A percentile compares a stretch with the other conserved stretches of the same genome.
These are phyloP conservation scores for Scaptodrosophila latifasciaeformis DNA, from an alignment of 2,888 invertebrate species.

Conservation along the genomic window DNA sequence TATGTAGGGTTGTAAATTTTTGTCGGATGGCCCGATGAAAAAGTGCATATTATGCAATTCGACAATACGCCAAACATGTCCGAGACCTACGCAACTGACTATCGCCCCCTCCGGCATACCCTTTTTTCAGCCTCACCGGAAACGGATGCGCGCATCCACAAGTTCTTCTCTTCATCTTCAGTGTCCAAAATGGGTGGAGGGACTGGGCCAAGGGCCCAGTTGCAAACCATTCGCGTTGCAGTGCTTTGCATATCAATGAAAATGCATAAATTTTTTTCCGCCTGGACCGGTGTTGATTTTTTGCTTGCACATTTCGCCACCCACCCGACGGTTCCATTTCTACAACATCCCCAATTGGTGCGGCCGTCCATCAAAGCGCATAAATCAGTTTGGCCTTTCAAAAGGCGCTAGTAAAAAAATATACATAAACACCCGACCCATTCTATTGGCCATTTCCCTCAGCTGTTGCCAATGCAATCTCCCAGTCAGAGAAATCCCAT, in stretches of 20 bases:
- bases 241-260: slow-evolving; percentile 72
- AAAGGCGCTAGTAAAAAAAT: slow-evolving; percentile 25
- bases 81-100: slow-evolving; percentile 32
- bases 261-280: slow-evolving; percentile 66
- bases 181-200: slow-evolving; percentile 13
- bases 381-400: slow-evolving; percentile 71
- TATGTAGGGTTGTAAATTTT: slow-evolving; percentile 73
- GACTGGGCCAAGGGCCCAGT: too few relatives aligned
- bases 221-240: slow-evolving; percentile 39
- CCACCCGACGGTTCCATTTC: slow-evolving; percentile 2
- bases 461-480: slow-evolving; percentile 40
- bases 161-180: slow-evolving; percentile 46
- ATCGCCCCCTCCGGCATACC: slow-evolving; percentile 24
- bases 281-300: slow-evolving; percentile 30
- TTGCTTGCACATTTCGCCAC: slow-evolving; percentile 34
- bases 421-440: not conserved
- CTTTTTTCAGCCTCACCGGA: slow-evolving; percentile 26
- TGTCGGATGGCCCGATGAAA: slow-evolving; percentile 63
- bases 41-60: slow-evolving; percentile 72
- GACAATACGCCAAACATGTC: slow-evolving; percentile 68
- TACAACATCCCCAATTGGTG: not conserved
- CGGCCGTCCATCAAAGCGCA: slow-evolving; percentile 69
- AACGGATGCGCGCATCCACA: slow-evolving; percentile 39
- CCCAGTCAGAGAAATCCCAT: not conserved
- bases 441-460: slow-evolving; percentile 15